These are phyloP conservation scores for Neostethus bicornis DNA, from an alignment of 2,797 vertebrate genomes.

Conservation along the genomic window DNA sequence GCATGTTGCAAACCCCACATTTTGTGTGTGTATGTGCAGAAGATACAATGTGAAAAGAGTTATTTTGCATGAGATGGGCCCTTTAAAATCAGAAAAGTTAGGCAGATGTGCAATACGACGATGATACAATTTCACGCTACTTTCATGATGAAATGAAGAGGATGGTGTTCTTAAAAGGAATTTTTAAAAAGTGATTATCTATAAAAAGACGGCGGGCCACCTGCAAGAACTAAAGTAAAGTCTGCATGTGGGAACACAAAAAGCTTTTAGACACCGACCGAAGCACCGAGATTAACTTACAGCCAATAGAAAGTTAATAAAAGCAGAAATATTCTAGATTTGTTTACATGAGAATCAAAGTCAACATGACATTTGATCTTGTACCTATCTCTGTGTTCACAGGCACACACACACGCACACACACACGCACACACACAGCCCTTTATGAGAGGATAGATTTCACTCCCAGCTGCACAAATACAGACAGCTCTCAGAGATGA, in stretches of 20 bases:
- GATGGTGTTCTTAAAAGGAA: neutral
- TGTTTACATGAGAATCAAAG: neutral
- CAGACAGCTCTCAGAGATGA: slow-evolving; percentile 59
- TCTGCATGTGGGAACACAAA: neutral
- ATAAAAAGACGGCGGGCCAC: neutral
- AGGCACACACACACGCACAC: slow-evolving; percentile 14
- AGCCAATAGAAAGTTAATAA: neutral
- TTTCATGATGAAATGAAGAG: neutral
- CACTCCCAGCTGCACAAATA: slow-evolving; percentile 74
- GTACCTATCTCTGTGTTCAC: slow-evolving; percentile 14
- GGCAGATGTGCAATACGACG: neutral
- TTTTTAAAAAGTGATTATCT: neutral
- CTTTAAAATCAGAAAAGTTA: too few species aligned
- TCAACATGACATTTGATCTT: slow-evolving; percentile 22
- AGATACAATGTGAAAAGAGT: too few species aligned
- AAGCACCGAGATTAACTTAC: neutral
- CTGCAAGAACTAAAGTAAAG: neutral
- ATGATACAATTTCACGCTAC: neutral
- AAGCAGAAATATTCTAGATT: neutral
- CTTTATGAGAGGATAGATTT: slow-evolving; percentile 61
- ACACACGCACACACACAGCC: slow-evolving; percentile 12
- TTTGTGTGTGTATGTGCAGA: too few species aligned
- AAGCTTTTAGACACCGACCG: neutral
- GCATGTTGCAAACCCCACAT: too few species aligned
- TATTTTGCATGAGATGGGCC: too few species aligned